phyloP scores from a whole-genome alignment of 2,888 invertebrate species.

The Leptopterna dolabrata region DNA sequence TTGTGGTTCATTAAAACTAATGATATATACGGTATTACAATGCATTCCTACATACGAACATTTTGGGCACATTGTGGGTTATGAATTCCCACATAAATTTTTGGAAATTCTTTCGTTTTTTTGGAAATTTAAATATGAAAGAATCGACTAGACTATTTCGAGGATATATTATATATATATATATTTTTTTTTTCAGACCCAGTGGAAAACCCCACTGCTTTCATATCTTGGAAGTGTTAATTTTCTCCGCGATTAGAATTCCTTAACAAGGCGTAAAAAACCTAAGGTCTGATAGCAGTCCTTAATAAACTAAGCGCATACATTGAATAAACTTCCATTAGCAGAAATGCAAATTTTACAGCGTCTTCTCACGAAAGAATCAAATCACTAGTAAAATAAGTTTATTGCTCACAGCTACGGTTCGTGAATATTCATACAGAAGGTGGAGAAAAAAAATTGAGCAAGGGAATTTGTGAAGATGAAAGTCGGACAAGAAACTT shows the following conservation, averaged over 20 bases:
- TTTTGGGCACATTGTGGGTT: no score
- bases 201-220: no score
- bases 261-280: background rate
- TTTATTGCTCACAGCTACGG: background rate
- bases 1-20: no score
- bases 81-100: no score
- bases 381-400: background rate
- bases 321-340: background rate
- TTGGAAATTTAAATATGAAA: no score
- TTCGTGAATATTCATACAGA: background rate
- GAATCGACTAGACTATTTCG: no score
- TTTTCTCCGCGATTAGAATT: background rate
- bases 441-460: background rate
- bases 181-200: no score
- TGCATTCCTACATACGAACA: no score
- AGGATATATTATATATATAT: no score
- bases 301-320: background rate
- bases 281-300: background rate
- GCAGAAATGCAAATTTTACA: background rate
- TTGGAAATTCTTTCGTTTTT: no score
- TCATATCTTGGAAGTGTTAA: no score
- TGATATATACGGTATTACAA: no score
- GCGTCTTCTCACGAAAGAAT: background rate
- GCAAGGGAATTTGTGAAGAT: background rate
- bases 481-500: conserved; percentile 3